Evolutionary conservation across 2,888 invertebrate species (phyloP), one percentile per base, ranked within the genome.

Genomic region (Stegophylla sp.): DNA sequence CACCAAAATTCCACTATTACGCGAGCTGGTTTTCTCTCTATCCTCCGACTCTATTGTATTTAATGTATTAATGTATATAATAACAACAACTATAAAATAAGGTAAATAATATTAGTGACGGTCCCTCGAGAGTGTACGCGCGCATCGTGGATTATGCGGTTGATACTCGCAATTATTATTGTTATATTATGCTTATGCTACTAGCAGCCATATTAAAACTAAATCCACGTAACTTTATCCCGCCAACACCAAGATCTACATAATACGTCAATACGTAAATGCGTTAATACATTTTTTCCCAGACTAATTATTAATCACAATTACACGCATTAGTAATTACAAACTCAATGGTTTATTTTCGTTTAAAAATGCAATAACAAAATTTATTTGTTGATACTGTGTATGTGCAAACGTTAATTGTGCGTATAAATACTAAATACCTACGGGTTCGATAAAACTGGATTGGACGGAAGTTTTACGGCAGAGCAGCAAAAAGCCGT

Each of bases 81-180:
- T 51, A 76, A 76, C 53, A 75, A 51, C 75, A 66, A 66, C 75
- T 76, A 76, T 76, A 76, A 76, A 76, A 76, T 76, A 76, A 76
- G 75, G 75, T 76, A 76, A 76, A 76, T 76, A 76, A 76, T 76
- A 76, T 76, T 76, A 66, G 75, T 43, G 75, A 76, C 26, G 23
- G 75, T 66, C 75, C 75, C 75, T 26, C 0, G 75, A 76, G 75
- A 76, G 23, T 34, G 20, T 34, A 45, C 28, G 72, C 41, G 53
- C 34, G 34, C 63, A 43, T 64, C 51, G 75, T 26, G 75, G 75
- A 76, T 76, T 76, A 76, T 53, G 64, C 43, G 75, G 75, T 66
- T 66, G 53, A 76, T 76, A 76, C 75, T 53, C 53, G 66, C 45
- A 41, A 76, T 76, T 76, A 66, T 76, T 76, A 75, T 76, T 66